Evolutionary conservation across 2,113 vertebrate genomes (phyloP).

Genomic region (Heptranchias perlo): DNA sequence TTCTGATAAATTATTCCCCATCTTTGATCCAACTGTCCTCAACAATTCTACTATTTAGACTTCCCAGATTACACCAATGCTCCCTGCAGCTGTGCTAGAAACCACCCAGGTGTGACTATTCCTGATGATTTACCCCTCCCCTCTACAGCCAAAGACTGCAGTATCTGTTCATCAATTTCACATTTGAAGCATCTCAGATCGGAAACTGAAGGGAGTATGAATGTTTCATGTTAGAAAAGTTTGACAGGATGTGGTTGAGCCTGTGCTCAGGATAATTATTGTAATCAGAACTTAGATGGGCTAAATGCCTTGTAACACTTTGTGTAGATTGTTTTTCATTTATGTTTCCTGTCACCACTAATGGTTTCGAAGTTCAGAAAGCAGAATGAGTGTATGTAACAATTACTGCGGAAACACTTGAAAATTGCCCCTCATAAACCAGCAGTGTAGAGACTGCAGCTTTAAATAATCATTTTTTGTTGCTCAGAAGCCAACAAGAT

Average conservation of each 20-base stretch:
- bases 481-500: neutral
- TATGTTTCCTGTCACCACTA: neutral
- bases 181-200: neutral
- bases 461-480: neutral
- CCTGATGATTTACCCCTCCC: neutral
- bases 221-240: neutral
- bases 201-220: neutral
- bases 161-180: neutral
- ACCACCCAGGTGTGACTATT: neutral
- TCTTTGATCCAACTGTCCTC: neutral
- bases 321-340: neutral
- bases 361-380: constrained; percentile 13
- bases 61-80: neutral
- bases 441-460: neutral
- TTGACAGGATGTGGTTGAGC: neutral
- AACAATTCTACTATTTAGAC: neutral
- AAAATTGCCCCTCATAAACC: neutral
- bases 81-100: neutral
- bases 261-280: constrained; percentile 14
- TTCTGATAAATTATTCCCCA: neutral
- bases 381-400: neutral
- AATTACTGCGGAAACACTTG: neutral
- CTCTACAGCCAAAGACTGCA: neutral
- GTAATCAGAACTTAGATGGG: neutral
- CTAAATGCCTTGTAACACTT: constrained; percentile 7